Conservation (phyloP, 1,140 invertebrate species). For the Calliopsis andreniformis region DNA sequence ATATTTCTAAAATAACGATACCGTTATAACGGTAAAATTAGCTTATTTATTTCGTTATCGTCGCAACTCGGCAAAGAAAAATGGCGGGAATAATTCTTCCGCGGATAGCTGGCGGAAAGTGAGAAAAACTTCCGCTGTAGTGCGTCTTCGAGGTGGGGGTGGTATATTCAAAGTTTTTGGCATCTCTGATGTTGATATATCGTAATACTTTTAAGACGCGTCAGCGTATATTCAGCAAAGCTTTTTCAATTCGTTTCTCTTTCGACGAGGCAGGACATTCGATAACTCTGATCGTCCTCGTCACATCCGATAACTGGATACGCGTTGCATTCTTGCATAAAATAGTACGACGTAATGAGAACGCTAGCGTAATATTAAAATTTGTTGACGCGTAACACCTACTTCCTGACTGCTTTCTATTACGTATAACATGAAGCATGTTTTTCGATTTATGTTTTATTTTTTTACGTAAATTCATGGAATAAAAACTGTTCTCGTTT, state of each 20-base stretch:
- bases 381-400: neutral
- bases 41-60: conserved; percentile 59
- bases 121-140: conserved; percentile 55
- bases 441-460: no score
- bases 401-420: no score
- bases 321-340: neutral
- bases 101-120: conserved; percentile 49
- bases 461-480: no score
- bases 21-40: conserved; percentile 51
- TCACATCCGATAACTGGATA: conserved; percentile 15
- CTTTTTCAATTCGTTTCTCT: conserved; percentile 42
- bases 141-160: conserved; percentile 49
- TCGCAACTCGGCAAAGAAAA: conserved; percentile 34
- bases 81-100: conserved; percentile 57
- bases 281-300: conserved; percentile 50
- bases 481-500: no score
- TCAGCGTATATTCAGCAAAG: conserved; percentile 55
- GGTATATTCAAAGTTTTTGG: conserved; percentile 70
- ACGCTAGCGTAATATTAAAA: neutral
- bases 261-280: conserved; percentile 53
- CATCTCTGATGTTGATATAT: conserved; percentile 69
- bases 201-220: conserved; percentile 62
- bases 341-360: neutral
- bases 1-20: neutral
- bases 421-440: no score